These are phyloP conservation scores for Erynnis tages DNA, from an alignment of 2,888 invertebrate species.

Conservation along the genomic window DNA sequence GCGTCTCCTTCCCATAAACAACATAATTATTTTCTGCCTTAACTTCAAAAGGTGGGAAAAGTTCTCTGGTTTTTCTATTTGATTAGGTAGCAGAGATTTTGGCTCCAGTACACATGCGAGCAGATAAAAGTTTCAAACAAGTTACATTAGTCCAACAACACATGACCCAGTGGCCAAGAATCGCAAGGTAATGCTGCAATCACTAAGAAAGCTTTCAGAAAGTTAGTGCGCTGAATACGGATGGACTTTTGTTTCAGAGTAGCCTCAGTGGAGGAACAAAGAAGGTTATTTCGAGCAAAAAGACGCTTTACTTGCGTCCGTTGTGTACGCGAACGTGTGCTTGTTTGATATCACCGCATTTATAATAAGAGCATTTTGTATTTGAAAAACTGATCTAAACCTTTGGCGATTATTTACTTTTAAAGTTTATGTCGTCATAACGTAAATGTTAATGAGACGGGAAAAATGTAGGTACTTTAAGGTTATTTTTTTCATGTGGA, in stretches of 20 bases:
- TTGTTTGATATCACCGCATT: no score
- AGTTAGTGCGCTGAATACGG: slow-evolving; percentile 23
- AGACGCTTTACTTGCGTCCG: slow-evolving; percentile 8
- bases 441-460: no score
- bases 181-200: slow-evolving; percentile 36
- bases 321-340: no score
- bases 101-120: not conserved
- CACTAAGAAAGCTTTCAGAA: slow-evolving; percentile 38
- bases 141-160: slow-evolving; percentile 18
- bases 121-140: not conserved
- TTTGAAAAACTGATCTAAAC: no score
- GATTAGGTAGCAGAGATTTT: not conserved
- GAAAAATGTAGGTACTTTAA: no score
- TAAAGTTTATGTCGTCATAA: no score
- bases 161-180: slow-evolving; percentile 37
- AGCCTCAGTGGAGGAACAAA: slow-evolving; percentile 23
- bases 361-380: no score
- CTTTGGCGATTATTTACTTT: no score
- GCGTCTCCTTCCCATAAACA: no score
- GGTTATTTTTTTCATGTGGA: no score
- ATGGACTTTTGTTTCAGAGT: slow-evolving; percentile 25
- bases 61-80: not conserved
- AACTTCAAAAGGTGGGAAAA: no score
- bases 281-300: slow-evolving; percentile 14
- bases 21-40: no score